Conservation (phyloP, 2,113 vertebrate genomes). For the Ictalurus furcatus region DNA sequence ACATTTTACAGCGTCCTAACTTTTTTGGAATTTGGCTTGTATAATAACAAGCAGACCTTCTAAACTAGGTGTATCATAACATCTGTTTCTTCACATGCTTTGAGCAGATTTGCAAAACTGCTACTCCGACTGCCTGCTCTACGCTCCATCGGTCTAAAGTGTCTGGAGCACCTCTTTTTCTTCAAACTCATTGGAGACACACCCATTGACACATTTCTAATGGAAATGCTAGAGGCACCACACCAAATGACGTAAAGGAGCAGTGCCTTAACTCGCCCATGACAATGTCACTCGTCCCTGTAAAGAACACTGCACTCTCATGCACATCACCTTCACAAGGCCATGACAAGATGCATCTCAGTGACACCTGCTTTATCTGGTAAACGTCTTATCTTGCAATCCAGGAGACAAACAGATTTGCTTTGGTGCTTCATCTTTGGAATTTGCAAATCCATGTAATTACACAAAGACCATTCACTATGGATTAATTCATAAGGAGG, state of each 20-base stretch:
- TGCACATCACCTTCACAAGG: constrained; percentile 28
- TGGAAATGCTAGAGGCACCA: constrained; percentile 89
- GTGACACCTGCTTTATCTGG: constrained; percentile 24
- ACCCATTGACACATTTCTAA: constrained; percentile 88
- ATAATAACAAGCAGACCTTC: not conserved
- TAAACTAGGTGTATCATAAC: not conserved
- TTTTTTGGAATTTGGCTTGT: no score
- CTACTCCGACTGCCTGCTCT: constrained; percentile 83
- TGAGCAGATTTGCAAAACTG: constrained; percentile 83
- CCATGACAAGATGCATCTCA: constrained; percentile 27
- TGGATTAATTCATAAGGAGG: constrained; percentile 13
- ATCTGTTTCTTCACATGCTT: not conserved
- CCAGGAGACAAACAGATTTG: constrained; percentile 19
- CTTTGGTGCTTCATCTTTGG: constrained; percentile 20
- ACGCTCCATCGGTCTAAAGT: constrained; percentile 87
- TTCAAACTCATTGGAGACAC: constrained; percentile 92
- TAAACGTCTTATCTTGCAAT: constrained; percentile 1
- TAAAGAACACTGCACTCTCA: constrained; percentile 21
- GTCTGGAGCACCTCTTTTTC: constrained; percentile 89
- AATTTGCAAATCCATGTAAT: constrained; percentile 26
- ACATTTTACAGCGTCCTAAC: no score
- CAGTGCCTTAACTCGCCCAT: not conserved
- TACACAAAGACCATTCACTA: constrained; percentile 14
- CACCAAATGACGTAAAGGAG: constrained; percentile 82
- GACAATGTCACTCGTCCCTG: not conserved